Base-by-base conservation (phyloP, 2,113 vertebrate genomes). In the Dinomys branickii region DNA sequence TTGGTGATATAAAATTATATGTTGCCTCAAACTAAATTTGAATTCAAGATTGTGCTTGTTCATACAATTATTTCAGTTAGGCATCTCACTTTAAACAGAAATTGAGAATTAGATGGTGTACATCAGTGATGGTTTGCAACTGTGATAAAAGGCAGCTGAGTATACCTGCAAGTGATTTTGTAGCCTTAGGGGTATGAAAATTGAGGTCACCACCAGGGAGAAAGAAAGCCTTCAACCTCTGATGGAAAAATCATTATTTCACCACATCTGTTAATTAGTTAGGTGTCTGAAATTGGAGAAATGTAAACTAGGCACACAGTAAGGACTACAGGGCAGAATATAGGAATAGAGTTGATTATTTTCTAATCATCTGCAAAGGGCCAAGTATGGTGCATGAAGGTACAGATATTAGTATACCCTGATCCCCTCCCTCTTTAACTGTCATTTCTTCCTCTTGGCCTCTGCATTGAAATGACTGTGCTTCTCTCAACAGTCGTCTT, bases 191-290 rank as follows among this genome's bases (percentile, higher is more conserved):
- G 92, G 50, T 95, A 94, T 97, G 91, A 80, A 96, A 97, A 97
- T 89, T 95, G 91, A 96, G 95, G 93, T 97, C 94, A 97, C 69
- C 50, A 94, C 16, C 33, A 94, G 83, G 67, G 95, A 98, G 89
- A 97, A 96, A 83, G 38, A 81, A 91, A 77, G 52, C 58, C n/a
- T 97, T 96, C 95, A 88, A 84, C 38, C 44, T 85, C 89, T 97
- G 96, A 97, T 97, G 86, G 91, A 96, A 97, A 98, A 98, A 96
- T 97, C 94, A 97, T 97, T 97, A 97, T 96, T 97, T 91, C 41
- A 78, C 63, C 61, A 97, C 85, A 35, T 95, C 83, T 93, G 80
- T 91, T 97, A 96, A 97, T 97, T 97, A 97, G 71, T 82, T 95
- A 93, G 69, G 94, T 88, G 90, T 93, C 75, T 95, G 91, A 96